Base-by-base conservation (phyloP, 2,797 vertebrate species). In the Cichlasoma orientale region DNA sequence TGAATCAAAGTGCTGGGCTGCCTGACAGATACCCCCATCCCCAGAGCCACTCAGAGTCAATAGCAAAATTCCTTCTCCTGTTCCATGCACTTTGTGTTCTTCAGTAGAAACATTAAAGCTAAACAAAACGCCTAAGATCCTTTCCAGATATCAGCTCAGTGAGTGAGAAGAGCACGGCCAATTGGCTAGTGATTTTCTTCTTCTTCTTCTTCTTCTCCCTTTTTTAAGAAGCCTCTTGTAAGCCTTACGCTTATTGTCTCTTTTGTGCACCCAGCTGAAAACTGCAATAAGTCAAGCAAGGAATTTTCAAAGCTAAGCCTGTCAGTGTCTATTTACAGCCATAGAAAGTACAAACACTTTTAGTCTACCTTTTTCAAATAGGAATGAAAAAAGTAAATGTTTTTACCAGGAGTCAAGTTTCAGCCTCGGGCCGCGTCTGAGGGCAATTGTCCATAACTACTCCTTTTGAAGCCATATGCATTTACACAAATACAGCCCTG, bases 171-270 rank as follows among this genome's bases (percentile, higher is more conserved):
- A 70, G 29, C 63, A 53, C 69, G 73, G 88, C 90, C 89, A 92
- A 92, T 87, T 86, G 87, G 80, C 79, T 88, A 93, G 91, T 80
- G 90, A 92, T 94, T 93, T 86, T 44, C 8, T 36, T 11, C 9
- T 36, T 36, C 33, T 36, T 36, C 33, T 36, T 36, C 36, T 36
- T 36, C 33, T 36, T 61, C 75, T 88, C 82, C 80, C 56, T 74
- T 83, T 84, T 88, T 82, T 76, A 86, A 85, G 78, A 83, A 90
- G 80, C 75, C 82, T 88, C 84, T 82, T 59, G 71, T 78, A 84
- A 85, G 79, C 72, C 27, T 79, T 10, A 31, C 4, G 56, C 56
- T 83, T 72, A 89, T 84, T 73, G 74, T 84, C 76, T 80, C 77
- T 56, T 82, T 66, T 85, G 85, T 82, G 82, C 87, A 83, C 72